Conservation (phyloP, 2,797 vertebrate genomes). For the Clarias fuscus region DNA sequence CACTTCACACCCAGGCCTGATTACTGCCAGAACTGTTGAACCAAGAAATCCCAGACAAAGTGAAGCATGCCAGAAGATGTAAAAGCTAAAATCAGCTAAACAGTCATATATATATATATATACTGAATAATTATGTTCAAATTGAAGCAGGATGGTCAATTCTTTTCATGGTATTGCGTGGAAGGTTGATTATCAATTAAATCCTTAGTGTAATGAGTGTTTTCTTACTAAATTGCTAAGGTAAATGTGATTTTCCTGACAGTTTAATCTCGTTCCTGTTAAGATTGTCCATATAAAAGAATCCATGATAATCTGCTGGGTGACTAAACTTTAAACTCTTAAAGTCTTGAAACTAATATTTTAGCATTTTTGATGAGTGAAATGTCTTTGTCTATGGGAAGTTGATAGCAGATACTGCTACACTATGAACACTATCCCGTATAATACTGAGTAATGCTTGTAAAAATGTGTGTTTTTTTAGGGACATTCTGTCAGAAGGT, state of each 20-base stretch:
- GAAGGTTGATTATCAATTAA: neutral
- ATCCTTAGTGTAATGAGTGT: neutral
- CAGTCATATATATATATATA: too few species aligned
- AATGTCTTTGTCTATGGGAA: neutral
- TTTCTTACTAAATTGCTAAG: neutral
- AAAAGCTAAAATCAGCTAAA: too few species aligned
- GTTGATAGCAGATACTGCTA: neutral
- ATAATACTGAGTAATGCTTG: neutral
- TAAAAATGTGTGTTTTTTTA: constrained; percentile 55
- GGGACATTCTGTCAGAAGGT: constrained; percentile 78
- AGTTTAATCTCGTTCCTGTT: neutral
- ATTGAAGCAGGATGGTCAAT: neutral
- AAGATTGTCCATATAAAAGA: neutral
- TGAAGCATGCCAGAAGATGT: too few species aligned
- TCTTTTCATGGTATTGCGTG: neutral
- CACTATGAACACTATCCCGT: neutral
- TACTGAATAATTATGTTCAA: neutral
- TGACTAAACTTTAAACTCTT: neutral
- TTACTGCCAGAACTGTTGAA: too few species aligned
- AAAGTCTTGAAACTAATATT: too few species aligned
- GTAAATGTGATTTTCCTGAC: neutral
- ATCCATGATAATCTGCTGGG: neutral
- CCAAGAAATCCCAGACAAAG: too few species aligned
- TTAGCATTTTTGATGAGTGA: too few species aligned
- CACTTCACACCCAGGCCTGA: too few species aligned